Conservation (phyloP, 2,797 vertebrate species). For the Paramormyrops hopkinsi region DNA sequence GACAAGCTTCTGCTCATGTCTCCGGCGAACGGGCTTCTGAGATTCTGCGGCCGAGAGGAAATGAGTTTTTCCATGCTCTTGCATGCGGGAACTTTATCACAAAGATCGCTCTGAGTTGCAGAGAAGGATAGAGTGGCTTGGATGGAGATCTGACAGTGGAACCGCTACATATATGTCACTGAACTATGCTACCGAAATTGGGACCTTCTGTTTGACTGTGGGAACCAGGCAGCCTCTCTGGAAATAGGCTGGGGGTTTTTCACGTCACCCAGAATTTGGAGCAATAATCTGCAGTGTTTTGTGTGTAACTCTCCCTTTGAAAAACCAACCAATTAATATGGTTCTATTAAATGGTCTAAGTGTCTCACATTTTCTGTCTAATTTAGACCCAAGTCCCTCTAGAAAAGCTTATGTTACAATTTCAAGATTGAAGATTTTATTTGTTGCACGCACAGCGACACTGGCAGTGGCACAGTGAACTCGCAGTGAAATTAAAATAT, state of each 20-base stretch:
- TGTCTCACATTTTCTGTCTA: not conserved
- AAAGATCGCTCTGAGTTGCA: slow-evolving; percentile 37
- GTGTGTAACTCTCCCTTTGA: not conserved
- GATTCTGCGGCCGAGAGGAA: slow-evolving; percentile 36
- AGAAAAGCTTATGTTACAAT: not conserved
- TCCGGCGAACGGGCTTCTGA: slow-evolving; percentile 21
- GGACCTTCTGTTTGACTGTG: slow-evolving; percentile 50
- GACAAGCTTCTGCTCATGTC: slow-evolving; percentile 3
- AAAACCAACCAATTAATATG: not conserved
- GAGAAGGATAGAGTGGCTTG: slow-evolving; percentile 44
- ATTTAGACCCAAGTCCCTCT: not conserved
- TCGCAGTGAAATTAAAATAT: not conserved
- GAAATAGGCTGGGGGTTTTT: slow-evolving; percentile 8
- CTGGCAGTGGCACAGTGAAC: not conserved
- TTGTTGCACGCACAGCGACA: not conserved
- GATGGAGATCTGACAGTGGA: slow-evolving; percentile 46
- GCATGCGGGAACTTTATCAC: slow-evolving; percentile 44
- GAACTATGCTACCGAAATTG: slow-evolving; percentile 47
- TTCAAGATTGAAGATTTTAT: not conserved
- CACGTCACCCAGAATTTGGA: slow-evolving; percentile 28
- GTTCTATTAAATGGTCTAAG: slow-evolving; percentile 1
- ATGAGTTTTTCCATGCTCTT: slow-evolving; percentile 38
- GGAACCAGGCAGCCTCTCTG: slow-evolving; percentile 40
- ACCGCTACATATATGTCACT: slow-evolving; percentile 45
- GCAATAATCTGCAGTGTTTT: slow-evolving; percentile 29